A percentile compares a stretch with the other conserved stretches of the same genome.
phyloP scores from a whole-genome alignment of 2,113 vertebrate genomes.

The Mastomys natalensis region DNA sequence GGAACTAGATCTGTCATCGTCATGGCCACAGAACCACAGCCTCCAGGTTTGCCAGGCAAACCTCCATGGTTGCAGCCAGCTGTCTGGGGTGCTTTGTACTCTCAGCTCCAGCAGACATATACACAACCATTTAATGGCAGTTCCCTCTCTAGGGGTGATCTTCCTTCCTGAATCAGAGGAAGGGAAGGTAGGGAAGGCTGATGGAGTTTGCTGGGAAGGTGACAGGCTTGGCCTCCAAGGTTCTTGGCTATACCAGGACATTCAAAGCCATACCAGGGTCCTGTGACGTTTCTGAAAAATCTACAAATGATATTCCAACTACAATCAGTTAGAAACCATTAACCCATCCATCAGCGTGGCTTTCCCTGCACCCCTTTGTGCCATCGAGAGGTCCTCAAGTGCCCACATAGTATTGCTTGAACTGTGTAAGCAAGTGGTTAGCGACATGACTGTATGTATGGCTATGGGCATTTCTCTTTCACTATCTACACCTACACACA shows the following conservation, averaged over 20 bases:
- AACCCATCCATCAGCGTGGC: neutral
- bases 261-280: neutral
- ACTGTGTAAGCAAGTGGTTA: neutral
- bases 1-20: neutral
- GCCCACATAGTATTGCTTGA: neutral
- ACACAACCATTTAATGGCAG: accelerated
- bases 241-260: accelerated
- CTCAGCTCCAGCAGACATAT: neutral
- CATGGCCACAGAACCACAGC: neutral
- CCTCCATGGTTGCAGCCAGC: neutral
- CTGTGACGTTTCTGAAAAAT: neutral
- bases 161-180: neutral
- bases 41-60: neutral
- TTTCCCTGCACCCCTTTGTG: neutral
- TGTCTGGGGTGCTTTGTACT: neutral
- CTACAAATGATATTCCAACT: neutral
- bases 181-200: neutral
- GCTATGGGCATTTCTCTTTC: neutral
- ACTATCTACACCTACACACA: no score
- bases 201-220: neutral
- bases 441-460: neutral
- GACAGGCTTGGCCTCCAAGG: neutral
- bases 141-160: neutral
- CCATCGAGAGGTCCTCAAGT: neutral
- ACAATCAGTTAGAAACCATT: accelerated